A percentile compares a stretch with the other conserved stretches of the same genome.
phyloP scores from a whole-genome alignment of 2,888 invertebrate genomes.

The Orchesellides sinensis region DNA sequence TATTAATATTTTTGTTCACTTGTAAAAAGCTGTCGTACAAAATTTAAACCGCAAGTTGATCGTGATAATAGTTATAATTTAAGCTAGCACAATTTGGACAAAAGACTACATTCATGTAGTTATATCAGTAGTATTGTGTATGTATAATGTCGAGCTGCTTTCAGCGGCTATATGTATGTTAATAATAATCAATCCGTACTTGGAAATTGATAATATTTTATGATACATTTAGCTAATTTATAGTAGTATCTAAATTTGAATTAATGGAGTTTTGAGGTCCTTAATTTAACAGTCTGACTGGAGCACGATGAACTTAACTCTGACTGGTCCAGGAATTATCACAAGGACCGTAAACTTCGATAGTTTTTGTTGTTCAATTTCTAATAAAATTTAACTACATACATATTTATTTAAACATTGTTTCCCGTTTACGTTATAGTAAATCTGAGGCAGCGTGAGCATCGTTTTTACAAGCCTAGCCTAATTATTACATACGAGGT shows the following conservation, averaged over 20 bases:
- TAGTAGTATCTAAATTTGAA: slow-evolving; percentile 46
- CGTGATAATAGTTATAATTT: too few species aligned
- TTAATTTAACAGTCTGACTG: slow-evolving; percentile 63
- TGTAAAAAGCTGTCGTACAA: slow-evolving; percentile 57
- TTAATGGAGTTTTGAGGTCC: slow-evolving; percentile 44
- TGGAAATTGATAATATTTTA: too few species aligned
- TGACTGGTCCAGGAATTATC: slow-evolving; percentile 60
- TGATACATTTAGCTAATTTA: slow-evolving; percentile 39
- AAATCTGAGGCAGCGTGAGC: slow-evolving; percentile 64
- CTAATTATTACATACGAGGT: slow-evolving; percentile 27
- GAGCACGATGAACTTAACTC: slow-evolving; percentile 59
- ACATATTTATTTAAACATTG: slow-evolving; percentile 43
- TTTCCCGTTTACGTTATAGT: slow-evolving; percentile 45
- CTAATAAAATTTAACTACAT: slow-evolving; percentile 18
- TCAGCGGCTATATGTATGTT: too few species aligned
- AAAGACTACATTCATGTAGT: too few species aligned
- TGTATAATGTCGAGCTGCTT: too few species aligned
- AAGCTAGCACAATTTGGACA: too few species aligned
- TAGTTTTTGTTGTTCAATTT: background rate
- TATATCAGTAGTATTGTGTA: too few species aligned
- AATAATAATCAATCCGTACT: too few species aligned
- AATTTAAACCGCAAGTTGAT: too few species aligned
- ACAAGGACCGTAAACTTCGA: slow-evolving; percentile 38
- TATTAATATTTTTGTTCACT: too few species aligned
- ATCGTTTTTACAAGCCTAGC: slow-evolving; percentile 58